Evolutionary conservation across 2,113 vertebrate genomes (phyloP).

Genomic region (Oenanthe melanoleuca): DNA sequence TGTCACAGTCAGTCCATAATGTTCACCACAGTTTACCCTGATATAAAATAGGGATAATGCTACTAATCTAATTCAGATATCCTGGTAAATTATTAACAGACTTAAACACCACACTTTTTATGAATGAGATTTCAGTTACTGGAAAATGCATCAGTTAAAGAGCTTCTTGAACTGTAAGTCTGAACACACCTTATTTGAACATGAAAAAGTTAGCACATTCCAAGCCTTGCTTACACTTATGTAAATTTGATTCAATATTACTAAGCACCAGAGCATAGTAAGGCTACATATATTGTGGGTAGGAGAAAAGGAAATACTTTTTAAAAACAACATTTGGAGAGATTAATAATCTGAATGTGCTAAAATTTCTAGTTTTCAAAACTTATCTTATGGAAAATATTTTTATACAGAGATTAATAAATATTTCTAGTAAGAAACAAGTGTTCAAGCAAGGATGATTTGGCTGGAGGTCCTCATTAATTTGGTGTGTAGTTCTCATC

Average conservation of each 20-base stretch:
- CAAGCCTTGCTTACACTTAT: background rate
- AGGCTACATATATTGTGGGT: background rate
- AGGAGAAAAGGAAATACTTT: background rate
- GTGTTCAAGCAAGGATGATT: background rate
- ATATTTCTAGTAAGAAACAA: background rate
- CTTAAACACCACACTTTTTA: background rate
- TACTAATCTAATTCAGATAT: background rate
- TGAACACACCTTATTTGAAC: background rate
- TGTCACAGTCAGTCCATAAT: accelerated
- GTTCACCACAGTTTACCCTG: background rate
- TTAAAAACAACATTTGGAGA: background rate
- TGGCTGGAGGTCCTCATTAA: background rate
- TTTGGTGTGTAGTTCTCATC: background rate
- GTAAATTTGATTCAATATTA: background rate
- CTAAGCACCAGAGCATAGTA: background rate
- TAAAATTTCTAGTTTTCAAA: background rate
- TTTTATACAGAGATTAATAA: background rate
- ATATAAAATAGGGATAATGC: background rate
- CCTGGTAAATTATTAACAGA: background rate
- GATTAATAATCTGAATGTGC: background rate
- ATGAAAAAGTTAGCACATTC: background rate
- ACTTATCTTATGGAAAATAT: background rate
- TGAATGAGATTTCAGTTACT: background rate
- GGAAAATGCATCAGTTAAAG: background rate
- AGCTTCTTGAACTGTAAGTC: background rate